Evolutionary conservation across 2,113 vertebrate genomes (phyloP), one percentile per base, ranked within the genome.

Genomic region (Galeopterus variegatus): DNA sequence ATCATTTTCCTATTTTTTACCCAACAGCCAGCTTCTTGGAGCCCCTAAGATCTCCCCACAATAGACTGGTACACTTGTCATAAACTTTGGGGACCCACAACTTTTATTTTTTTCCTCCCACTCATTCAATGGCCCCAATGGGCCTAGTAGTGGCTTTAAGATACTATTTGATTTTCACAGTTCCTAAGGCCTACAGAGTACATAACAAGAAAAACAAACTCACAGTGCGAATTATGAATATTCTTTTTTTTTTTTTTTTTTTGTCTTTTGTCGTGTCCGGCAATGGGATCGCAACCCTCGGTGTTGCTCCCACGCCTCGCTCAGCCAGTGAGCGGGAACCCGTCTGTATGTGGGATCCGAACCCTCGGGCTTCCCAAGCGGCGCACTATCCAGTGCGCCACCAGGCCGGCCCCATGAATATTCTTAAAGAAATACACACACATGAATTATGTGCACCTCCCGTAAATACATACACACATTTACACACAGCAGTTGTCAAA

Each of bases 141-240:
- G 31, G 41, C 67, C 45, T 92, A 84, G 45, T 33, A 81, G 36
- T 88, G 18, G 6, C 28, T 97, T 95, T 94, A 96, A 73, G 21
- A 92, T 90, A 73, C 75, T 94, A 21, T 80, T 90, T 77, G 17
- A 65, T 90, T 97, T 91, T 88, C 87, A 82, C 15, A 70, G 28
- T 76, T 94, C 9, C 28, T 31, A 84, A 24, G 54, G 33, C 64
- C 28, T 67, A 92, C 82, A 94, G 54, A 73, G 33, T 88, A 5
- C 14, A 41, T 76, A 90, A 93, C 8, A 77, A 83, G 14, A 76
- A 89, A 96, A 96, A 89, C 28, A 96, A 92, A 88, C 17, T 56
- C 81, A 62, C 28, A 45, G 45, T 60, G 23, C 31, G 95, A 86
- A 69, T 45, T 84, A 45, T 36, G 64, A 89, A 64, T 88, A 96